Evolutionary conservation across 2,113 vertebrate genomes (phyloP), one percentile per base, ranked within the genome.

Genomic region (Syrrhaptes paradoxus): DNA sequence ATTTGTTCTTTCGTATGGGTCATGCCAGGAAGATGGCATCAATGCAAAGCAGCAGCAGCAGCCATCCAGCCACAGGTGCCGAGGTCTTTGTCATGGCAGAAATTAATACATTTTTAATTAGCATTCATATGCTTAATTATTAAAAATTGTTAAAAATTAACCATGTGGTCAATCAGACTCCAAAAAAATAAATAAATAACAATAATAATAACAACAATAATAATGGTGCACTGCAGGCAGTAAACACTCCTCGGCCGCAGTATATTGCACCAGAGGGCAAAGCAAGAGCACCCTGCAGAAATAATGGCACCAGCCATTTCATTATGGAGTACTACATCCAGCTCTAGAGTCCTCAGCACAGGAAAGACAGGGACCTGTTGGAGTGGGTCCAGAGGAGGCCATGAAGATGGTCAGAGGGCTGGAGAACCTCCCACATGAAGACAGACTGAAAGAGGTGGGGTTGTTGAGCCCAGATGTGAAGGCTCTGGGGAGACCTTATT

Each of bases 11-110:
- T 70, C 34, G 12, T 41, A 7, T 11, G 12, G 12, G 21, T 59
- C 38, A 36, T 24, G 34, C 22, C 31, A 49, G 52, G 34, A 70
- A 71, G 45, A 31, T 20, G 48, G 12, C 22, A 78, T 4, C 45
- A 89, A 20, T 0, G 2, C 24, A 71, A 49, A 59, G n/a, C 10
- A 51, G 59, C 1, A 1, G 48, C 55, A 77, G 59, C 26, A 70
- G n/a, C 32, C 4, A 0, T n/a, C 18, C 1, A 1, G 49, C 31
- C 38, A 36, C 31, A 43, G 15, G 15, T 74, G 22, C 21, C 31
- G 28, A 59, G 13, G 24, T 41, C 67, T 68, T 74, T 3, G 3
- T 10, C 28, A 24, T 3, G 17, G 19, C 43, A 75, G 38, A 9
- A 21, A 51, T 61, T 48, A 67, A 74, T 46, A 21, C 13, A 24